phyloP scores from a whole-genome alignment of 2,797 vertebrate species.

The Esox lucius region DNA sequence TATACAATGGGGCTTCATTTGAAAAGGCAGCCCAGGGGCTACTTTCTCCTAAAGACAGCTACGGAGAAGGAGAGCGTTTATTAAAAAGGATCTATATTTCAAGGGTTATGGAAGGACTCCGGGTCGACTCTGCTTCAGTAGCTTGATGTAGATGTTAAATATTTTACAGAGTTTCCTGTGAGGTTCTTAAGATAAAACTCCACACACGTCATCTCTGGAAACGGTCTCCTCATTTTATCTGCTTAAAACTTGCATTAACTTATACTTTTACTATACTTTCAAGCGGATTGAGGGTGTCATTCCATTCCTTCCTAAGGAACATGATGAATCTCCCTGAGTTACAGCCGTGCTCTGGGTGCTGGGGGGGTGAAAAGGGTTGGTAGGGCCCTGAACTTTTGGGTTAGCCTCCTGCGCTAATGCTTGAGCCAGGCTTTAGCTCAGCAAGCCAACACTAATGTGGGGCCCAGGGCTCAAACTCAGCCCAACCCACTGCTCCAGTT shows the following conservation, averaged over 20 bases:
- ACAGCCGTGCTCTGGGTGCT: neutral
- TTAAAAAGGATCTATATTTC: conserved; percentile 4
- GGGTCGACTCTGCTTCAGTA: neutral
- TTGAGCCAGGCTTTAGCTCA: neutral
- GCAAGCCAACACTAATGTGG: neutral
- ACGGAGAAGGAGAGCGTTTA: neutral
- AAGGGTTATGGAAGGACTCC: neutral
- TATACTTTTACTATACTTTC: neutral
- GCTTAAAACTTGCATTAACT: neutral
- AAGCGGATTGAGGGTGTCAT: neutral
- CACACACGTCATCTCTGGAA: neutral
- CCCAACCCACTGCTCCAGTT: neutral
- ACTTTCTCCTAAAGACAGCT: neutral
- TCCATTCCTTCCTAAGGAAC: neutral
- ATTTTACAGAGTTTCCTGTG: neutral
- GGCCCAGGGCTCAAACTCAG: neutral
- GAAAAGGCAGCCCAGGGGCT: conserved; percentile 11
- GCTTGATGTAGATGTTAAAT: neutral
- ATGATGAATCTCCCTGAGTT: neutral
- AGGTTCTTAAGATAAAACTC: neutral
- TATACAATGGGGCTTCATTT: neutral
- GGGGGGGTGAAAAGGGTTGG: neutral
- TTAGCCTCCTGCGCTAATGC: neutral
- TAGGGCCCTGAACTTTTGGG: neutral
- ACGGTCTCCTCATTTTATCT: neutral